Evolutionary conservation across 2,113 vertebrate genomes (phyloP).

Genomic region (Sinocyclocheilus maitianheensis): DNA sequence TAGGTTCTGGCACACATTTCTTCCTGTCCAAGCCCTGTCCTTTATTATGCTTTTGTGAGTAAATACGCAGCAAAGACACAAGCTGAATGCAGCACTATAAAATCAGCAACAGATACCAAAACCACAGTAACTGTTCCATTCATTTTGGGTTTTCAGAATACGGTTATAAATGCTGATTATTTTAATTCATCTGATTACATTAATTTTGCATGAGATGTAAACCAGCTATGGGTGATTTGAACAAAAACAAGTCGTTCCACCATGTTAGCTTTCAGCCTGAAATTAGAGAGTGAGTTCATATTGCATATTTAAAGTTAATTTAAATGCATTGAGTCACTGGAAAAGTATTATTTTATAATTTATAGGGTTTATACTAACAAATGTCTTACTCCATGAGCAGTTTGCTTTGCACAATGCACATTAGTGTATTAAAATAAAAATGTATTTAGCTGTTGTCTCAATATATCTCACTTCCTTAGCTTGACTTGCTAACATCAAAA

Average conservation of each 20-base stretch:
- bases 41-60: conserved; percentile 26
- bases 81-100: neutral
- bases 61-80: neutral
- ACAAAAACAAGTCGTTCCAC: neutral
- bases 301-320: conserved; percentile 22
- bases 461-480: neutral
- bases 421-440: neutral
- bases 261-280: neutral
- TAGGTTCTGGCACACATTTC: conserved; percentile 24
- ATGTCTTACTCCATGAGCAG: neutral
- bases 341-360: neutral
- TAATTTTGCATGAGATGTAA: conserved; percentile 19
- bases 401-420: neutral
- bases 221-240: neutral
- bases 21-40: conserved; percentile 7
- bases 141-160: neutral
- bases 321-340: conserved; percentile 18
- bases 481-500: neutral
- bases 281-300: neutral
- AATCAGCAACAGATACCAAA: neutral
- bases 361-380: neutral
- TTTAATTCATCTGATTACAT: conserved; percentile 15
- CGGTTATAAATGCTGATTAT: neutral
- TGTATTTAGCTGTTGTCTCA: neutral
- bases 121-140: neutral